Percentiles rank a stretch among this genome's conserved stretches.
phyloP scores from a whole-genome alignment of 2,113 vertebrate species.

The Laticauda colubrina region DNA sequence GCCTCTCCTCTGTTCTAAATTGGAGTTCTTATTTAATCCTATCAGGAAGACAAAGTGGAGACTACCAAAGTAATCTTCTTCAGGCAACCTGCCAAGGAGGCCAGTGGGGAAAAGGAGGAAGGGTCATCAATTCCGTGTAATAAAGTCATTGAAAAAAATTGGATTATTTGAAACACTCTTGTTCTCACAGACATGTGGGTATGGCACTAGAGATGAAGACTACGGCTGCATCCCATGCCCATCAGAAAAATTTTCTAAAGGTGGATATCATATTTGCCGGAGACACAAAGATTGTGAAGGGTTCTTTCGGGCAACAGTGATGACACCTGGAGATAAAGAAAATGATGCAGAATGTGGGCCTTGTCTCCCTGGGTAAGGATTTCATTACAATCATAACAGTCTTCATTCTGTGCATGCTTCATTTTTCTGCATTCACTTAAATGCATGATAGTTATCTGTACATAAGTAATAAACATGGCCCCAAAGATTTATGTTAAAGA shows the following conservation, averaged over 20 bases:
- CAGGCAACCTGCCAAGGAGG: not conserved
- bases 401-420: not conserved
- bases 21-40: not conserved
- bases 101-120: not conserved
- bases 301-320: slow-evolving; percentile 87
- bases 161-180: not conserved
- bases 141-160: not conserved
- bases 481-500: not conserved
- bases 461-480: not conserved
- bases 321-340: slow-evolving; percentile 82
- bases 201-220: slow-evolving; percentile 89
- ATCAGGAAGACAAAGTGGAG: not conserved
- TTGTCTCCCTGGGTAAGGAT: slow-evolving; percentile 89
- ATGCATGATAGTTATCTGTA: not conserved
- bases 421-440: slow-evolving; percentile 4
- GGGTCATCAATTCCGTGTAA: not conserved
- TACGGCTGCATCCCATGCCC: slow-evolving; percentile 87
- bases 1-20: rapidly evolving
- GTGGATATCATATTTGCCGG: slow-evolving; percentile 95
- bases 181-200: slow-evolving; percentile 84
- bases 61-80: rapidly evolving
- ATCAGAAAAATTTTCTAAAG: slow-evolving; percentile 92
- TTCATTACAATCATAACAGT: rapidly evolving
- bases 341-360: slow-evolving; percentile 93
- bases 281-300: slow-evolving; percentile 95